Percentiles rank a stretch among this genome's conserved stretches.
Conservation (phyloP, 1,140 invertebrate species). For the Rhyzopertha dominica region DNA sequence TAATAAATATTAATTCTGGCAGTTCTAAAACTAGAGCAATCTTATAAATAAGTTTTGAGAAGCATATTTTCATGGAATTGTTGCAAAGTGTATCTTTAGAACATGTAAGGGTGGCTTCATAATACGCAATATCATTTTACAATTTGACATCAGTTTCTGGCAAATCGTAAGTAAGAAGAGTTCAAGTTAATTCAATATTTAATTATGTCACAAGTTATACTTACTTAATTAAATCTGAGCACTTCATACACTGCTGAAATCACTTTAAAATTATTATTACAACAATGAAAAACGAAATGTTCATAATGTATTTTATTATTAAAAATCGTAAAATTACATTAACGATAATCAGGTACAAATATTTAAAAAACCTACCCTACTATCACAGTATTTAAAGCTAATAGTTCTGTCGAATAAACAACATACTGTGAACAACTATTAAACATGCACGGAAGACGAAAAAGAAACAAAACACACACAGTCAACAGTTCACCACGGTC, state of each 20-base stretch:
- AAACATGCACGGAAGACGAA: not conserved
- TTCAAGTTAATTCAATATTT: not conserved
- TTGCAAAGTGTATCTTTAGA: too few relatives aligned
- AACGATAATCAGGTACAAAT: slow-evolving; percentile 17
- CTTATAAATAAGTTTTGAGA: too few relatives aligned
- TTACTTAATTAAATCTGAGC: slow-evolving; percentile 5
- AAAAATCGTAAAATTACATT: slow-evolving; percentile 9
- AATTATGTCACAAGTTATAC: not conserved
- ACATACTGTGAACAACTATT: slow-evolving; percentile 19
- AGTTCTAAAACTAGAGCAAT: too few relatives aligned
- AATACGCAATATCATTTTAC: too few relatives aligned
- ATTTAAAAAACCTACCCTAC: slow-evolving; percentile 12
- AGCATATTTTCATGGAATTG: too few relatives aligned
- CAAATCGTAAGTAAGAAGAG: not conserved
- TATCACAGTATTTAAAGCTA: slow-evolving; percentile 36
- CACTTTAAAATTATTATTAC: slow-evolving; percentile 5
- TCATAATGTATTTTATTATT: slow-evolving; percentile 7
- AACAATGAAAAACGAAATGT: too few relatives aligned
- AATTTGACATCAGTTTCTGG: not conserved
- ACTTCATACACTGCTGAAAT: not conserved
- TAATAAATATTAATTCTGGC: too few relatives aligned
- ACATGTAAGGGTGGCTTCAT: too few relatives aligned
- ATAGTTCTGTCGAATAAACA: slow-evolving; percentile 7
- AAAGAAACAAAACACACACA: slow-evolving; percentile 13
- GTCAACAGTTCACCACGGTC: slow-evolving; percentile 40